phyloP scores from a whole-genome alignment of 2,888 invertebrate species.

The Stenodera caucasica region DNA sequence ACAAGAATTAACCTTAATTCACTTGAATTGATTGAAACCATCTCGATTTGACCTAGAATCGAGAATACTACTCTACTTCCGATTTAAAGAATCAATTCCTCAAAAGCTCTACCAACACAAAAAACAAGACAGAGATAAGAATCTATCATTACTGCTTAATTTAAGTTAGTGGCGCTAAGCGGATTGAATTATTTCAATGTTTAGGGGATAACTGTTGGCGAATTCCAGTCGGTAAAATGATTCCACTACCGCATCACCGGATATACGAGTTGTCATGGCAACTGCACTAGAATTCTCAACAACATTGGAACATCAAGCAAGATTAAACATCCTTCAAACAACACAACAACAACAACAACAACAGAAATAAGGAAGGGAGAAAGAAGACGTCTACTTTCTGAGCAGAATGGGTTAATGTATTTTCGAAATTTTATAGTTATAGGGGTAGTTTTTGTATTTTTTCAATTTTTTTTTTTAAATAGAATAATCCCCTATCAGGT shows the following conservation, averaged over 20 bases:
- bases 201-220: constrained; percentile 37
- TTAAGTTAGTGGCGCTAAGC: constrained; percentile 21
- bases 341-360: constrained; percentile 18
- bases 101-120: not conserved
- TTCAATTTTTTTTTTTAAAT: not conserved
- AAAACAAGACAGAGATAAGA: not conserved
- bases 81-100: not conserved
- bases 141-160: not conserved
- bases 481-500: constrained; percentile 12
- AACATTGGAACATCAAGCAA: constrained; percentile 48
- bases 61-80: not conserved
- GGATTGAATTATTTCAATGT: constrained; percentile 25
- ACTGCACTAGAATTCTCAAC: constrained; percentile 49
- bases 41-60: not conserved
- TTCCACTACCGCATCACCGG: constrained; percentile 47
- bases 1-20: not conserved
- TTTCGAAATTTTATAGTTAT: not conserved
- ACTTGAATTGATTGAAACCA: not conserved
- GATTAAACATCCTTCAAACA: constrained; percentile 46
- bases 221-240: constrained; percentile 47
- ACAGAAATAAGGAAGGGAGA: too few relatives aligned
- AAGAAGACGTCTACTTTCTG: not conserved
- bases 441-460: not conserved
- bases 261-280: constrained; percentile 48
- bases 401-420: not conserved